phyloP scores from a whole-genome alignment of 2,888 invertebrate species.

The Sericinus montela region DNA sequence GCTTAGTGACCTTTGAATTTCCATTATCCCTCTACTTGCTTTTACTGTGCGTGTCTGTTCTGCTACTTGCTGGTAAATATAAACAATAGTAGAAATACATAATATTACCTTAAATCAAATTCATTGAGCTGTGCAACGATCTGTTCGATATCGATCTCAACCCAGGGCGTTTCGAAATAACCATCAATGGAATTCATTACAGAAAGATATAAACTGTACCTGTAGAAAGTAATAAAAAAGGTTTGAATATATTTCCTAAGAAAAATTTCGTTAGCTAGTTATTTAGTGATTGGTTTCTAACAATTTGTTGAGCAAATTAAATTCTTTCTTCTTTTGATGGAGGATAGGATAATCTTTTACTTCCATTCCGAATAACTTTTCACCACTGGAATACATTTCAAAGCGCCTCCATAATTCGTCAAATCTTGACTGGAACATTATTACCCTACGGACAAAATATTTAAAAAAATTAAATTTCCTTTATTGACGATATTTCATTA shows the following conservation, averaged over 20 bases:
- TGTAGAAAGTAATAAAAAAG: conserved; percentile 27
- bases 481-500: no score
- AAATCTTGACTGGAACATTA: conserved; percentile 88
- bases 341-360: conserved; percentile 90
- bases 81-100: no score
- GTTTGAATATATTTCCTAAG: not conserved
- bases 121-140: conserved; percentile 89
- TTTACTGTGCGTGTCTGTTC: no score
- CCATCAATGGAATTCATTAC: conserved; percentile 93
- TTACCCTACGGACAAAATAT: conserved; percentile 64
- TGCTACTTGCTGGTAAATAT: not conserved
- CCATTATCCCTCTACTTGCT: no score
- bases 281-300: conserved; percentile 61
- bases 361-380: conserved; percentile 90
- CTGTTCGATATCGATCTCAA: conserved; percentile 88
- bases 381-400: conserved; percentile 91
- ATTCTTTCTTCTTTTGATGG: conserved; percentile 88
- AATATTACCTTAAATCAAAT: conserved; percentile 86
- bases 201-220: conserved; percentile 83
- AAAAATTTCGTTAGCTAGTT: not conserved
- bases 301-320: conserved; percentile 90
- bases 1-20: no score
- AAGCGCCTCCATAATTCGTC: conserved; percentile 90
- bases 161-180: conserved; percentile 92
- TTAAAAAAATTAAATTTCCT: no score